A percentile compares a stretch with the other conserved stretches of the same genome.
Evolutionary conservation across 2,888 invertebrate genomes (phyloP).

Genomic region (Brachyptera putata): DNA sequence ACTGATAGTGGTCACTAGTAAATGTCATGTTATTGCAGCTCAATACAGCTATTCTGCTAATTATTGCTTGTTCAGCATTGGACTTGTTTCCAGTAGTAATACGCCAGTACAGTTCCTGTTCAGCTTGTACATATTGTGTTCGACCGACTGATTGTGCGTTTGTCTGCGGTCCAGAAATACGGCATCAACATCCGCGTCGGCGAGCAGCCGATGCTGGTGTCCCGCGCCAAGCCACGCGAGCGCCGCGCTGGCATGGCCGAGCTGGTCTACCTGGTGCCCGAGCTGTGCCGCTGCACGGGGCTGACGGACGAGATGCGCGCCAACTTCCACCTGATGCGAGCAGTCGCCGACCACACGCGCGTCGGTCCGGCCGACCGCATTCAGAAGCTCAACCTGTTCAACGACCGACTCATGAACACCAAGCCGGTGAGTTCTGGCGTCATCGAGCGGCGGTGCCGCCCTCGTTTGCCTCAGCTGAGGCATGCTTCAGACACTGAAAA

Average conservation of each 20-base stretch:
- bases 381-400: slow-evolving; percentile 62
- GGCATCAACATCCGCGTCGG: slow-evolving; percentile 57
- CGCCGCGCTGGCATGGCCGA: slow-evolving; percentile 66
- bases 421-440: slow-evolving; percentile 41
- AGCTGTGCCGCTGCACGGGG: slow-evolving; percentile 81
- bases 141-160: too few relatives aligned
- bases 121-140: too few relatives aligned
- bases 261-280: slow-evolving; percentile 72
- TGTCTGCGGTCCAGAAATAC: too few relatives aligned
- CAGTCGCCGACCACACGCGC: slow-evolving; percentile 68
- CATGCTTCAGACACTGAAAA: too few relatives aligned
- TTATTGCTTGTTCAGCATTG: too few relatives aligned
- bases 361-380: slow-evolving; percentile 66
- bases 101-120: too few relatives aligned
- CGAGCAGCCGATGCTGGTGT: slow-evolving; percentile 76
- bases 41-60: too few relatives aligned
- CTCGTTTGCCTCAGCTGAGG: too few relatives aligned
- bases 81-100: too few relatives aligned
- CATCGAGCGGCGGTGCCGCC: too few relatives aligned
- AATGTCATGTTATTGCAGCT: too few relatives aligned
- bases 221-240: slow-evolving; percentile 64
- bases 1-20: too few relatives aligned
- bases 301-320: slow-evolving; percentile 63
- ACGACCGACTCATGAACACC: slow-evolving; percentile 53
- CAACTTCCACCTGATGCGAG: slow-evolving; percentile 63